Evolutionary conservation across 2,888 invertebrate genomes (phyloP), one percentile per base, ranked within the genome.

Genomic region (Eubasilissa splendida): DNA sequence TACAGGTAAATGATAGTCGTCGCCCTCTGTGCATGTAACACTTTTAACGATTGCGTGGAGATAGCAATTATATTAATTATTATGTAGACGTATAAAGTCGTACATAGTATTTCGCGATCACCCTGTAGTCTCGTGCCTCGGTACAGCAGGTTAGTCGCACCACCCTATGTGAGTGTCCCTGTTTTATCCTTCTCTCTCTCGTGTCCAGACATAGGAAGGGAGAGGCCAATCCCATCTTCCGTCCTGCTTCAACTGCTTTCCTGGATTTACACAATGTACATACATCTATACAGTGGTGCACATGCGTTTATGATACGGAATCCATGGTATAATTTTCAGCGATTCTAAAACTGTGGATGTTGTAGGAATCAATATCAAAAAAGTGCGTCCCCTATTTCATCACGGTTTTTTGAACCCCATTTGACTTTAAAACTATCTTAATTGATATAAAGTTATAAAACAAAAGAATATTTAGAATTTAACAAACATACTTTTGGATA

Each of bases 191-290:
- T 42, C 53, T 82, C 74, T 14, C 33, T 10, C 79, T 22, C 66
- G 22, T 60, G 14, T 22, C 77, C 80, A 82, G 82, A 82, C 82
- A 82, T 82, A 80, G 79, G 31, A 42, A 70, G 59, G 53, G 52
- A 52, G 59, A 68, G 42, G 77, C 77, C 70, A 77, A 77, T 70
- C 77, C 77, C 60, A 70, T 53, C 33, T 70, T 22, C 58, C 42
- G 22, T 77, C 77, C 52, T 50, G 42, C 14, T 77, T 60, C 14
- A 58, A 52, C 77, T 59, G 3, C 52, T 66, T 50, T 77, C 70
- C 70, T 70, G 76, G 53, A 60, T 76, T 63, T 42, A 42, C 42
- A 42, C 42, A 42, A 42, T 54, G 65, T 75, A 60, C 52, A n/a
- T 42, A 75, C n/a, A n/a, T 42, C 42, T 42, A 42, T 42, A 42